These are phyloP conservation scores for Amphiprion ocellaris DNA, from an alignment of 2,113 vertebrate species.

Conservation along the genomic window DNA sequence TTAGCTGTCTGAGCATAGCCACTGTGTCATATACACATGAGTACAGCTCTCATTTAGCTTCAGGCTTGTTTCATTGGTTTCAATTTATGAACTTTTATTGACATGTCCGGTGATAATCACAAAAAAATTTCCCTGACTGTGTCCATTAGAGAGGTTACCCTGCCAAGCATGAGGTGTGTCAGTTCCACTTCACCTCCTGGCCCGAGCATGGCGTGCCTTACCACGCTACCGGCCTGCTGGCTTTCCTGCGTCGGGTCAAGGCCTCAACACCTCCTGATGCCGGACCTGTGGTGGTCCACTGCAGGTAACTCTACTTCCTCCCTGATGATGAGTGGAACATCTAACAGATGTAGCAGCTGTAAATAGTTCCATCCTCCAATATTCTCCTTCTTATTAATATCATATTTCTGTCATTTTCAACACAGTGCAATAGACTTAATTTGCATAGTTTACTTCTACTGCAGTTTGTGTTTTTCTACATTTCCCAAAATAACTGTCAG, in stretches of 20 bases:
- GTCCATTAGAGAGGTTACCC: slow-evolving; percentile 90
- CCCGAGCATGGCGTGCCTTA: slow-evolving; percentile 95
- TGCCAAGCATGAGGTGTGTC: slow-evolving; percentile 93
- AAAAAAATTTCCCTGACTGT: not conserved
- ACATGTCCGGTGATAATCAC: not conserved
- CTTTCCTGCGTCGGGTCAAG: slow-evolving; percentile 95
- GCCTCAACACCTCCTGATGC: slow-evolving; percentile 91
- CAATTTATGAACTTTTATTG: not conserved
- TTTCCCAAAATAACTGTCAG: slow-evolving; percentile 30
- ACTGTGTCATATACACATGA: not conserved
- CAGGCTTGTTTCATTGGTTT: not conserved
- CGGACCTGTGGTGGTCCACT: slow-evolving; percentile 95
- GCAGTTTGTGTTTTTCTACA: not conserved
- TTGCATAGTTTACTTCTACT: not conserved
- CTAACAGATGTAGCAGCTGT: not conserved
- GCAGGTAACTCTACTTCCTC: slow-evolving; percentile 86
- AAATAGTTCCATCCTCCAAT: not conserved
- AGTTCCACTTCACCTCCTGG: slow-evolving; percentile 98
- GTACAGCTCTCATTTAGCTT: not conserved
- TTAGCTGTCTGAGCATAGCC: not conserved
- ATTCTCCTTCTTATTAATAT: not conserved
- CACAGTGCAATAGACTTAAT: not conserved
- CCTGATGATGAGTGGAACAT: not conserved
- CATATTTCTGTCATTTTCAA: not conserved
- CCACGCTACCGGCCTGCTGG: slow-evolving; percentile 94